A percentile compares a stretch with the other conserved stretches of the same genome.
Evolutionary conservation across 2,113 vertebrate species (phyloP).

Genomic region (Semnornis frantzii): DNA sequence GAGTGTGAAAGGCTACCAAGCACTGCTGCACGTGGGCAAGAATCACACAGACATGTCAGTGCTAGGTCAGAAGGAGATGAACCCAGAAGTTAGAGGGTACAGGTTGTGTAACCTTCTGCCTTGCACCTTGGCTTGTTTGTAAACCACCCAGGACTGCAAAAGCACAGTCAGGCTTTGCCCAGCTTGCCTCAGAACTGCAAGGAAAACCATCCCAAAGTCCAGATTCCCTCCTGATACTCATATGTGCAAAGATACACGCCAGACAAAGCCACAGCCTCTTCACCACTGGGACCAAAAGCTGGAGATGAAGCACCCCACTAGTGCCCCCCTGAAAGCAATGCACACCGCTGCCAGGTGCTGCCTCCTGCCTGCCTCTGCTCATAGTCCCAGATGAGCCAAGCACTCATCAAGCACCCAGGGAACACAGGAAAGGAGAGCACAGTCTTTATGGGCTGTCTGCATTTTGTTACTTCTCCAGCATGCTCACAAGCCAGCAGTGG

Average conservation of each 20-base stretch:
- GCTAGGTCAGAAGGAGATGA: background rate
- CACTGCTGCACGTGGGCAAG: background rate
- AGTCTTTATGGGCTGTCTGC: background rate
- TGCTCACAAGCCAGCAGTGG: background rate
- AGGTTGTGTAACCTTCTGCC: background rate
- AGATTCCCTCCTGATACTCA: rapidly evolving
- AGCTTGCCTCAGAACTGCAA: background rate
- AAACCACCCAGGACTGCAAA: background rate
- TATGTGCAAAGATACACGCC: background rate
- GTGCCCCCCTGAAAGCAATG: background rate
- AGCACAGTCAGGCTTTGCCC: background rate
- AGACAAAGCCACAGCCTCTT: background rate
- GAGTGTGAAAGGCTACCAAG: background rate
- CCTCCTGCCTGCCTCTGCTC: background rate
- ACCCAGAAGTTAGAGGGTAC: background rate
- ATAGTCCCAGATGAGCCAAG: background rate
- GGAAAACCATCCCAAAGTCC: background rate
- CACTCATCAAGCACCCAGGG: background rate
- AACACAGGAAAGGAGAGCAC: background rate
- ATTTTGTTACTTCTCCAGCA: background rate
- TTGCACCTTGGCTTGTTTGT: background rate
- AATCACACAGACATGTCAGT: background rate
- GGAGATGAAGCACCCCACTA: background rate
- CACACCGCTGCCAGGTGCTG: background rate
- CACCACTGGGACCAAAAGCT: background rate